Evolutionary conservation across 2,888 invertebrate genomes (phyloP), one percentile per base, ranked within the genome.

Genomic region (Drosophila aldrichi): DNA sequence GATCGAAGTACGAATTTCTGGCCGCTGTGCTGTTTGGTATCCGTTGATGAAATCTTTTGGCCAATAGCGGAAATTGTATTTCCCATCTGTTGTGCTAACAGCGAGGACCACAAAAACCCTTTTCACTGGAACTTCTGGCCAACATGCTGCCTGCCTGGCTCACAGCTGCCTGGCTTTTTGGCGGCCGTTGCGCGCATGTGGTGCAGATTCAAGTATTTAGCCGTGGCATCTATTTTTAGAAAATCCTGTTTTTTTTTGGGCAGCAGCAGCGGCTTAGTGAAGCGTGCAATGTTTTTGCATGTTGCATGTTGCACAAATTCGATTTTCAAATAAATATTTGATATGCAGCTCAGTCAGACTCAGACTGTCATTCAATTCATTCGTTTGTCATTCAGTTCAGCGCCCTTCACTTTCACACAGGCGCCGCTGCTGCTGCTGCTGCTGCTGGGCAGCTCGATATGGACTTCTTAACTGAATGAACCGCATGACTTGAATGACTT

Each of bases 191-290:
- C 88, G 90, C 90, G 89, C 89, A 91, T 91, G 89, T 89, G 84
- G 81, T 81, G 87, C 81, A 77, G 71, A 84, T 85, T 88, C 84
- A 90, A 90, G 88, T 91, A 91, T 91, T 92, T 89, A 88, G 90
- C 86, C 90, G 81, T 32, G 51, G 49, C 75, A 82, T 87, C 91
- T 91, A 92, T 91, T 92, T 92, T 87, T 92, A 92, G 92, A 92
- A 89, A 91, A 91, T 91, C 91, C 91, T 89, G 91, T 91, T 6
- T 25, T 25, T 32, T 49, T 49, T 91, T 80, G 90, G 90, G 38
- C 14, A 38, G 16, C 14, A 22, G 40, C 16, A 4, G 43, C 64
- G 34, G 56, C 60, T 59, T 43, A 46, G 51, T 40, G 48, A 41
- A 52, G 49, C 59, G 49, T 38, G 48, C 36, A 51, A 66, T 75